phyloP scores from a whole-genome alignment of 2,113 vertebrate genomes.

The Columbina picui region DNA sequence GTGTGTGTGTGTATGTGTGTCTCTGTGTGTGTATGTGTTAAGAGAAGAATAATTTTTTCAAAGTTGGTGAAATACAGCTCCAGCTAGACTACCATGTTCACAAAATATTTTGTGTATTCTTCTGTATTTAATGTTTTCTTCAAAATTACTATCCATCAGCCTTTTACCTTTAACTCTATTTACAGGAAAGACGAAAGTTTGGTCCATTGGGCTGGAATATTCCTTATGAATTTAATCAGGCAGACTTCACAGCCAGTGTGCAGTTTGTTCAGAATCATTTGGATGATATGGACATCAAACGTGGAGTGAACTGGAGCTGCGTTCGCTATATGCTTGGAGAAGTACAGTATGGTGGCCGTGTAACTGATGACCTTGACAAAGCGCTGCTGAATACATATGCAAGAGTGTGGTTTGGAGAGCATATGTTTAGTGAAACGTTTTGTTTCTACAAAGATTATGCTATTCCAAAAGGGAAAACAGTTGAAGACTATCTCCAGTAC shows the following conservation, averaged over 20 bases:
- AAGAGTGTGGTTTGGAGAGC: slow-evolving; percentile 84
- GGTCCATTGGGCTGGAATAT: slow-evolving; percentile 88
- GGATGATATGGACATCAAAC: slow-evolving; percentile 74
- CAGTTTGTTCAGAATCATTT: slow-evolving; percentile 88
- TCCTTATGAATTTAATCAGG: slow-evolving; percentile 88
- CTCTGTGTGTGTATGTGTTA: background rate
- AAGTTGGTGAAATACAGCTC: background rate
- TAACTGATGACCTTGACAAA: slow-evolving; percentile 86
- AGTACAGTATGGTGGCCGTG: slow-evolving; percentile 87
- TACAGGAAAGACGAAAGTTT: slow-evolving; percentile 86
- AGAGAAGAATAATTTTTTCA: background rate
- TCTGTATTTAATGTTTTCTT: background rate
- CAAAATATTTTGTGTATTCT: background rate
- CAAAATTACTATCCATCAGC: background rate
- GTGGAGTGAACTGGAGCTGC: slow-evolving; percentile 83
- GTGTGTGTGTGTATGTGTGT: background rate
- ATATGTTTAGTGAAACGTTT: slow-evolving; percentile 79
- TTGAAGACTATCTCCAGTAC: slow-evolving; percentile 81
- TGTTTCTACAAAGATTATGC: slow-evolving; percentile 83
- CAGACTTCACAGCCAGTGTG: slow-evolving; percentile 83
- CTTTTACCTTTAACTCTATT: background rate
- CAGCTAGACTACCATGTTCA: background rate
- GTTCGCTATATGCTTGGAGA: slow-evolving; percentile 85
- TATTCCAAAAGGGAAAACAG: slow-evolving; percentile 74
- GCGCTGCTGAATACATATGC: slow-evolving; percentile 82